Base-by-base conservation (phyloP, 2,888 invertebrate species). In the Heterodera filipjevi region DNA sequence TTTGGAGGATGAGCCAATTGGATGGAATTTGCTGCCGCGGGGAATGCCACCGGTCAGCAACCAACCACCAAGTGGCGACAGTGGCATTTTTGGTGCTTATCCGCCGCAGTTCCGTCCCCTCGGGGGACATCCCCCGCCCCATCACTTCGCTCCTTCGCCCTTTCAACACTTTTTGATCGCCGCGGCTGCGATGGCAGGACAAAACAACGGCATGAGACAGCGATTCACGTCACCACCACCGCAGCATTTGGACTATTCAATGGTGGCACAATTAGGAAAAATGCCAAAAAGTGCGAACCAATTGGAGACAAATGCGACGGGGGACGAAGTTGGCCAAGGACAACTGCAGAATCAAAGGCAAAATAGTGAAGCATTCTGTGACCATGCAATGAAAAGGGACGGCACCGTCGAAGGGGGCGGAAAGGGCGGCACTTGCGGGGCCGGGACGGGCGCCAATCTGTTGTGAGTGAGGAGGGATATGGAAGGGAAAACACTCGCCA, bases 141-240 rank as follows among this genome's bases (percentile, higher is more conserved):
- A 59, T n/a, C 59, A 59, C 27, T 27, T 27, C 27, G 59, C 59
- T 2, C 59, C n/a, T 27, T 27, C 27, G n/a, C 68, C 33, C 22
- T 33, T 68, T 22, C 68, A 68, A 32, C 68, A 68, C 8, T 68
- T 68, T 35, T 22, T 68, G 68, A 33, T 33, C 14, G 68, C 68
- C 33, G 68, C 68, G 10, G 59, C 27, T 10, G 68, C 33, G 32
- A 16, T 68, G 68, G 68, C 68, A 33, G 32, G 33, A 22, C 33
- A 32, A 10, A 68, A 68, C 59, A 59, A n/a, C 59, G 22, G 59
- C 59, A 59, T 19, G 49, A 12, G 16, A 27, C 59, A 59, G 59
- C 59, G 27, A 22, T 59, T 59, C 5, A 59, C 59, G 8, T 59
- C 59, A 59, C 27, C 59, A 0, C n/a, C 59, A 27, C 59, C 59